These are phyloP conservation scores for Episyrphus balteatus DNA, from an alignment of 1,140 invertebrate species.

Conservation along the genomic window DNA sequence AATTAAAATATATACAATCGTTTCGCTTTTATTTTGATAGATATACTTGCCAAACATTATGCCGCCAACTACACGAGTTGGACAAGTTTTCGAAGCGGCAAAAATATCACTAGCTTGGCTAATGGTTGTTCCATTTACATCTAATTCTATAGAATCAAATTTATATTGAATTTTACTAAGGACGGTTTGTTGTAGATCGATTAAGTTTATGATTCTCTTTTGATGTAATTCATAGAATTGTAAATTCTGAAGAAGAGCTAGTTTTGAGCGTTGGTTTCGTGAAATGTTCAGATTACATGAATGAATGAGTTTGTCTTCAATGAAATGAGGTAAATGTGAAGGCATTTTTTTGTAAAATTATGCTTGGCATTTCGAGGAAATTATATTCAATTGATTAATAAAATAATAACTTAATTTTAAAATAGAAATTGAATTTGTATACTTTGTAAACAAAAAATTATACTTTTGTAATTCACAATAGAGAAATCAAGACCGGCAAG, in stretches of 20 bases:
- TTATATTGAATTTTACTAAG: not conserved
- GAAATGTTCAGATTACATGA: not conserved
- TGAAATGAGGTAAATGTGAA: slow-evolving; percentile 3
- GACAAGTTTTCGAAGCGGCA: not conserved
- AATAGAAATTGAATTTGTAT: not conserved
- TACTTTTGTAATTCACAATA: no score
- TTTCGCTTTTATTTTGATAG: slow-evolving; percentile 3
- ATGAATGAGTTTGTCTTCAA: not conserved
- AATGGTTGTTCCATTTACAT: not conserved
- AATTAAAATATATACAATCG: slow-evolving; percentile 5
- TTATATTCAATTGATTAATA: not conserved
- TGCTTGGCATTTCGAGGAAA: not conserved
- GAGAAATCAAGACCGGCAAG: no score
- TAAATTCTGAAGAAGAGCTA: slow-evolving; percentile 4
- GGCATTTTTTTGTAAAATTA: not conserved
- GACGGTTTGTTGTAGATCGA: slow-evolving; percentile 3
- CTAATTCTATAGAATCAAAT: slow-evolving; percentile 1
- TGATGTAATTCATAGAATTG: slow-evolving; percentile 6
- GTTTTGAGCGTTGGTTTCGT: not conserved
- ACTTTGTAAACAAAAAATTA: not conserved
- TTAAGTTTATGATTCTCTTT: slow-evolving; percentile 4
- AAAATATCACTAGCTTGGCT: not conserved
- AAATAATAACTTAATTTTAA: not conserved
- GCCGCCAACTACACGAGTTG: not conserved
- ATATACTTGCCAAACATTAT: slow-evolving; percentile 8